phyloP scores from a whole-genome alignment of 2,113 vertebrate genomes.

The Illadopsis cleaveri region DNA sequence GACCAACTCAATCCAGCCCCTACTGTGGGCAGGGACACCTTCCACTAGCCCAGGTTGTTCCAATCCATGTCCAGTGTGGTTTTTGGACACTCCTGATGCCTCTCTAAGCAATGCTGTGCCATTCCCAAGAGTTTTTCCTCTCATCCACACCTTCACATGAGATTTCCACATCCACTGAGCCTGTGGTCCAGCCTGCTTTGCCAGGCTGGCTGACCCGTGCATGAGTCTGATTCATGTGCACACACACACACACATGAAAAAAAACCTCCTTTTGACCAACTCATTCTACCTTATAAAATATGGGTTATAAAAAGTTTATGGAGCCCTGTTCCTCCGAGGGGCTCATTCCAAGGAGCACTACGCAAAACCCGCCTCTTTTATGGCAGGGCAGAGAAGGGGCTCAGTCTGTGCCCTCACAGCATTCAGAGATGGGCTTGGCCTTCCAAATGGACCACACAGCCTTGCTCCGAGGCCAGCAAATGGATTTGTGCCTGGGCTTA shows the following conservation, averaged over 20 bases:
- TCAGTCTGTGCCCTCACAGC: not conserved
- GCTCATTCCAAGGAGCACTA: slow-evolving; percentile 55
- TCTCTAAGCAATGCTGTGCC: not conserved
- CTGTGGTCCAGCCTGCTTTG: not conserved
- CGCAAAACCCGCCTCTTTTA: slow-evolving; percentile 36
- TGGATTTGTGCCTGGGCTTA: not conserved
- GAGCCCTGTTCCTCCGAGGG: slow-evolving; percentile 61
- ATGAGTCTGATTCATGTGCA: not conserved
- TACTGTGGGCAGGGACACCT: fast-evolving
- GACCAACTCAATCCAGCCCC: not conserved
- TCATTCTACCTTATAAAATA: slow-evolving; percentile 68
- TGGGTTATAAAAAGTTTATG: slow-evolving; percentile 73
- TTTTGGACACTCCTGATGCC: not conserved
- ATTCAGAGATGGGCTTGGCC: not conserved
- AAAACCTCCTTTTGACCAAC: slow-evolving; percentile 7
- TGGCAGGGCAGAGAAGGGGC: slow-evolving; percentile 12
- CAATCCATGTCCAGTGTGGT: not conserved
- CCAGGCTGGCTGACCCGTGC: not conserved
- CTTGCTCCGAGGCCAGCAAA: not conserved
- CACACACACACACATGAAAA: not conserved
- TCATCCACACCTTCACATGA: not conserved
- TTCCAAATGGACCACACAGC: slow-evolving; percentile 52
- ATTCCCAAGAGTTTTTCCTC: not conserved
- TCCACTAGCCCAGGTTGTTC: not conserved
- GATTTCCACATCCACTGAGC: not conserved